Evolutionary conservation across 2,888 invertebrate genomes (phyloP).

Genomic region (Girardia tigrina): DNA sequence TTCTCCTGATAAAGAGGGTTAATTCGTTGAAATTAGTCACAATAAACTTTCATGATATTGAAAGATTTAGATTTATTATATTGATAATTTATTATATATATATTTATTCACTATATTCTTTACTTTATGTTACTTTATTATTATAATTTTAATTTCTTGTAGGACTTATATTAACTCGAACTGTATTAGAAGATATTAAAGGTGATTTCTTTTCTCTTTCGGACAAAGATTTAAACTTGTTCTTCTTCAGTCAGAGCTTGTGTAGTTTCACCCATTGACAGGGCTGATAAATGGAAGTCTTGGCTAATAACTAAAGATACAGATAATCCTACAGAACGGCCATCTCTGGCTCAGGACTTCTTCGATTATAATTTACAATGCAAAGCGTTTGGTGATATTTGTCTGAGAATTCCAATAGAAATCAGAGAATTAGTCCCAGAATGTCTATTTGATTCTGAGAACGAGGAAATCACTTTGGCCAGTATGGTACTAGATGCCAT

Average conservation of each 20-base stretch:
- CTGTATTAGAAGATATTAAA: conserved; percentile 65
- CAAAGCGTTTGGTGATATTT: conserved; percentile 8
- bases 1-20: too few relatives aligned
- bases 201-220: conserved; percentile 46
- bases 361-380: conserved; percentile 31
- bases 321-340: conserved; percentile 20
- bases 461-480: conserved; percentile 66
- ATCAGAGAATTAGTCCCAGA: conserved; percentile 67
- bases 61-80: too few relatives aligned
- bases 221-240: not conserved
- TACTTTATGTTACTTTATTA: too few relatives aligned
- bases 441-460: conserved; percentile 69
- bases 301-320: conserved; percentile 25
- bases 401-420: conserved; percentile 31
- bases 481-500: conserved; percentile 72
- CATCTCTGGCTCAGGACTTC: conserved; percentile 4
- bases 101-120: too few relatives aligned
- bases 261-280: conserved; percentile 65
- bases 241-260: conserved; percentile 61
- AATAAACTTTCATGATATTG: too few relatives aligned
- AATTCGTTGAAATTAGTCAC: too few relatives aligned
- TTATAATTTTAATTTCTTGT: not conserved
- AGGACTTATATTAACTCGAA: conserved; percentile 43
- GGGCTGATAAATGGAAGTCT: conserved; percentile 53
- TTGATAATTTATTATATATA: too few relatives aligned